Evolutionary conservation across 2,888 invertebrate genomes (phyloP).

Genomic region (Ichneumoninae sp.): DNA sequence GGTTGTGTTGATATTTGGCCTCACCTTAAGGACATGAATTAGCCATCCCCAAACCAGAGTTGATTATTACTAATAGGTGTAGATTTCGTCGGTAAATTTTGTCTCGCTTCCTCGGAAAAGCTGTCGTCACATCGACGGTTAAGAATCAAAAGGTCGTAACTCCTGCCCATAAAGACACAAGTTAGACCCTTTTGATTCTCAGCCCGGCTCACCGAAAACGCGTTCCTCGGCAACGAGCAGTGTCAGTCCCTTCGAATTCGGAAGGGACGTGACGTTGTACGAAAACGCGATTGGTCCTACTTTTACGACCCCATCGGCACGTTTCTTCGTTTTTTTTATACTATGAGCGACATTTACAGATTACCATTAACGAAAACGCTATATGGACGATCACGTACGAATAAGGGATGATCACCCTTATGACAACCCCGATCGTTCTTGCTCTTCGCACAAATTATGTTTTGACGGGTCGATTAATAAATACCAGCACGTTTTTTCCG

Average conservation of each 20-base stretch:
- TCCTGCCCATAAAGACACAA: too few relatives aligned
- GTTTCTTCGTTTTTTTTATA: constrained; percentile 8
- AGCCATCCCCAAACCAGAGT: not conserved
- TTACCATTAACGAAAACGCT: not conserved
- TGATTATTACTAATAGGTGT: not conserved
- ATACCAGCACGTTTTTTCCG: not conserved
- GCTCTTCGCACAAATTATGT: not conserved
- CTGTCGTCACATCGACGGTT: too few relatives aligned
- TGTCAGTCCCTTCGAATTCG: too few relatives aligned
- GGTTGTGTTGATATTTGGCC: too few relatives aligned
- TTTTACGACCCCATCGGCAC: not conserved
- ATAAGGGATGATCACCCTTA: too few relatives aligned
- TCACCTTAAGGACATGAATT: not conserved
- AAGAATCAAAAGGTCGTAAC: too few relatives aligned
- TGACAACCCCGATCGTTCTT: not conserved
- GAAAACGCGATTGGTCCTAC: not conserved
- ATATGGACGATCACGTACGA: not conserved
- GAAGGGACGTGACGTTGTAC: too few relatives aligned
- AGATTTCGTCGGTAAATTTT: not conserved
- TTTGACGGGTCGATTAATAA: not conserved
- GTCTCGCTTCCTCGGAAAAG: too few relatives aligned
- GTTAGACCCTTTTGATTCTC: too few relatives aligned
- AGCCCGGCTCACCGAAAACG: too few relatives aligned
- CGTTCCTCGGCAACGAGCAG: too few relatives aligned
- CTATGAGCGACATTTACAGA: not conserved